Base-by-base conservation (phyloP, 2,113 vertebrate genomes). In the Cinclus mexicanus region DNA sequence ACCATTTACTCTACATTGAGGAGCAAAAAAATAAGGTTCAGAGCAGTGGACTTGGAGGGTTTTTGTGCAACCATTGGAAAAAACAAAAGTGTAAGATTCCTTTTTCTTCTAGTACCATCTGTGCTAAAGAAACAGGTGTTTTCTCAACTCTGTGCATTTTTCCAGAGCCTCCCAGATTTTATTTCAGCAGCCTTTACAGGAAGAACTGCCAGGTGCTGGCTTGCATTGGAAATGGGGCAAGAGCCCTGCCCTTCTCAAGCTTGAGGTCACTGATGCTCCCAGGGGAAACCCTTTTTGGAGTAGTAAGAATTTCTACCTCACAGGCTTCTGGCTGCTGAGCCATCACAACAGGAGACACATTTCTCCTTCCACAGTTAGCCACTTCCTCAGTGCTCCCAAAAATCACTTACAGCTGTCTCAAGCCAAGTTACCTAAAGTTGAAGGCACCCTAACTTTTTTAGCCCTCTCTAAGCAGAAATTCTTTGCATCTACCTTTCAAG, bases 291-390 rank as follows among this genome's bases (percentile, higher is more conserved):
- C 29, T 69, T 37, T 18, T 35, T 41, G 15, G 5, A 61, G 9
- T 10, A 23, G 22, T n/a, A 33, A 65, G 25, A 72, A 28, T 39
- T 78, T 59, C 16, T 71, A 0, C 26, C 41, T 87, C 2, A 1
- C 10, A 56, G n/a, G 11, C 52, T 87, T 19, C 55, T 63, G 28
- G 33, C 12, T 71, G 53, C 41, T 79, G 37, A 83, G 28, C 37
- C n/a, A 31, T 46, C 42, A n/a, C 25, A 41, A 41, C 6, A 74
- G 33, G 6, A 56, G 14, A 14, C 1, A 0, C 1, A 1, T 10
- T n/a, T 80, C 49, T 92, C 22, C 21, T 76, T 53, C 31, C 31
- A 33, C 5, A 37, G 21, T 42, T 78, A 63, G 16, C 33, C 11
- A 8, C 29, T 74, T 65, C 11, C 26, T 87, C 14, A 17, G 39